phyloP scores from a whole-genome alignment of 2,797 vertebrate genomes.

The Lophotriccus pileatus region DNA sequence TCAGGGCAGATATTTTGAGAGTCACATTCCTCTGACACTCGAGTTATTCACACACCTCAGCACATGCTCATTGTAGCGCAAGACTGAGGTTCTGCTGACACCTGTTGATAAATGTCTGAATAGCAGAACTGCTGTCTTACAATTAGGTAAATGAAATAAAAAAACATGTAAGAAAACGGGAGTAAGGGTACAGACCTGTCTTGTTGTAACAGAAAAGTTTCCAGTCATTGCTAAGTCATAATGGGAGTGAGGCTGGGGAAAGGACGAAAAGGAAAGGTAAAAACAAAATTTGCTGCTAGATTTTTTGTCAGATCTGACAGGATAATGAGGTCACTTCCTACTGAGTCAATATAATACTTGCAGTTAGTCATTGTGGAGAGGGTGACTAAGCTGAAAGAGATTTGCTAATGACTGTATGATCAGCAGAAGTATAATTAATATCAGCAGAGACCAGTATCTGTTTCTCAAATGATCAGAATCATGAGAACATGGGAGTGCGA shows the following conservation, averaged over 20 bases:
- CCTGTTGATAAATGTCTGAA: constrained; percentile 62
- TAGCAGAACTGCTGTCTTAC: background rate
- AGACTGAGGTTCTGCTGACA: constrained; percentile 73
- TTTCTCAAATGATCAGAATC: background rate
- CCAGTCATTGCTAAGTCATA: background rate
- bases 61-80: background rate
- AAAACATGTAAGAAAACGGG: background rate
- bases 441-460: constrained; percentile 9
- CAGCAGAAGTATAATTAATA: constrained; percentile 42
- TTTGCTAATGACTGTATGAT: constrained; percentile 41
- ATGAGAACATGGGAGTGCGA: background rate
- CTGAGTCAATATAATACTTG: constrained; percentile 32
- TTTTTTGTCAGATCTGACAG: constrained; percentile 18
- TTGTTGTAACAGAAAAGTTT: background rate
- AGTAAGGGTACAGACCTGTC: background rate
- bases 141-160: background rate
- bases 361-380: constrained; percentile 39
- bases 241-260: background rate
- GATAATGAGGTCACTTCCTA: constrained; percentile 47
- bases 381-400: constrained; percentile 52
- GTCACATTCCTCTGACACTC: background rate
- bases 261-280: background rate
- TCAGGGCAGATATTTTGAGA: background rate
- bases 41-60: background rate
- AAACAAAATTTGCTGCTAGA: background rate